A percentile compares a stretch with the other conserved stretches of the same genome.
These are phyloP conservation scores for Ornithoptera alexandrae DNA, from an alignment of 2,888 invertebrate species.

Conservation along the genomic window DNA sequence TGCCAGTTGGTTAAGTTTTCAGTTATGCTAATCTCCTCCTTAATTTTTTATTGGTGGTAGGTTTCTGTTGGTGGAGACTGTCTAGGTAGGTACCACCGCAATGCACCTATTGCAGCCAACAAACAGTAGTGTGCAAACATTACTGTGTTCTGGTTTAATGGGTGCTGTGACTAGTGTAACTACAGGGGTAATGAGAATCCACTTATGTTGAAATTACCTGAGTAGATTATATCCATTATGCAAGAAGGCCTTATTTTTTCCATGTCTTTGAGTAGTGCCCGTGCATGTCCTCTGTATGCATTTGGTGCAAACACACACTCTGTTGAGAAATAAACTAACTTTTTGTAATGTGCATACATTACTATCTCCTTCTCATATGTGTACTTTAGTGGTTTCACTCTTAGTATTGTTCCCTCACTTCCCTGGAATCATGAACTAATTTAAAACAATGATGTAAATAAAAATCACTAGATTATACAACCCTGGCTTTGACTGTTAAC, in stretches of 20 bases:
- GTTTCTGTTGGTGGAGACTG: too few species aligned
- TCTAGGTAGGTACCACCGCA: too few species aligned
- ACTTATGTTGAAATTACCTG: slow-evolving; percentile 75
- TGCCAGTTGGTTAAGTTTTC: too few species aligned
- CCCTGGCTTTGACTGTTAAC: background rate
- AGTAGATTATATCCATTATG: slow-evolving; percentile 96
- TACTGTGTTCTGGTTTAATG: too few species aligned
- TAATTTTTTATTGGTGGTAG: too few species aligned
- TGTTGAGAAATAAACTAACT: slow-evolving; percentile 97
- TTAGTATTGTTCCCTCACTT: slow-evolving; percentile 89
- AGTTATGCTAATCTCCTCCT: too few species aligned
- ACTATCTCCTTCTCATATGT: slow-evolving; percentile 99
- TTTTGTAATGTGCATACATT: slow-evolving; percentile 98
- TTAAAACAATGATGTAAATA: background rate
- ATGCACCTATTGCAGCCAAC: too few species aligned
- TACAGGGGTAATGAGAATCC: too few species aligned
- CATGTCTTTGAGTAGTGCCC: slow-evolving; percentile 94
- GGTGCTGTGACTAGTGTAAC: background rate
- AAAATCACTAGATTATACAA: background rate
- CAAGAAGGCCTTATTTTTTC: slow-evolving; percentile 95
- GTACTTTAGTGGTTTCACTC: slow-evolving; percentile 98
- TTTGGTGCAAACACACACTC: slow-evolving; percentile 99
- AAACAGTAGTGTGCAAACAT: too few species aligned
- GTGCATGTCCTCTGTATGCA: slow-evolving; percentile 95
- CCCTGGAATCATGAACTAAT: slow-evolving; percentile 72